Evolutionary conservation across 2,888 invertebrate genomes (phyloP).

Genomic region (Litoditis marina): DNA sequence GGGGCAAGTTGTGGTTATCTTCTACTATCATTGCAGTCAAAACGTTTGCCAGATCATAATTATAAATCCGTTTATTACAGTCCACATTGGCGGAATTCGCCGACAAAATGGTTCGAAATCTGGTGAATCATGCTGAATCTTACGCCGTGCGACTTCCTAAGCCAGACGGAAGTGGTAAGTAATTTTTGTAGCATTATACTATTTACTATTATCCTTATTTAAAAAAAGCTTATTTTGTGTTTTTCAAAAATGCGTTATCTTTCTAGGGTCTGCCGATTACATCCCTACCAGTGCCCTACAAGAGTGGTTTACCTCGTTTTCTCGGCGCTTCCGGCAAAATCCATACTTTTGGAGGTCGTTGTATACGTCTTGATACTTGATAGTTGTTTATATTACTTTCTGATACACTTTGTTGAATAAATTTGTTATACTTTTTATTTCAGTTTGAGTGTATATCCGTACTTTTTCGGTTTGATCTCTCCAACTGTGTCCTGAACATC

Average conservation of each 20-base stretch:
- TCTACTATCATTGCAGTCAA: not conserved
- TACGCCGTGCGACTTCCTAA: conserved; percentile 72
- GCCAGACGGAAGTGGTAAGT: conserved; percentile 24
- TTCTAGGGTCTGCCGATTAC: conserved; percentile 67
- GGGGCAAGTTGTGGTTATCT: not conserved
- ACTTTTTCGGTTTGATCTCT: not conserved
- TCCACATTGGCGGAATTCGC: conserved; percentile 67
- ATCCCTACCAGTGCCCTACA: conserved; percentile 84
- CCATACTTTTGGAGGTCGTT: conserved; percentile 43
- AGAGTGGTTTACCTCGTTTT: conserved; percentile 90
- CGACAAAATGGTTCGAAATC: conserved; percentile 86
- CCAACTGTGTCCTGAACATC: too few relatives aligned
- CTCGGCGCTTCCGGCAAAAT: conserved; percentile 73
- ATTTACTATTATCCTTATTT: not conserved
- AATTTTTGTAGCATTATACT: too few relatives aligned
- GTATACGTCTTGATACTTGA: conserved; percentile 20
- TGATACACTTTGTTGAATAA: not conserved
- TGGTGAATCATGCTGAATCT: conserved; percentile 87
- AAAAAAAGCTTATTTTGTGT: not conserved
- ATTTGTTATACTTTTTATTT: too few relatives aligned
- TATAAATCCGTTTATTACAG: conserved; percentile 27
- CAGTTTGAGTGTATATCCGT: not conserved
- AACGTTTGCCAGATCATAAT: too few relatives aligned
- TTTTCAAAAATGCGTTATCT: not conserved
- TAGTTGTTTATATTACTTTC: not conserved